phyloP scores from a whole-genome alignment of 2,888 invertebrate genomes.

The Bombylius major region DNA sequence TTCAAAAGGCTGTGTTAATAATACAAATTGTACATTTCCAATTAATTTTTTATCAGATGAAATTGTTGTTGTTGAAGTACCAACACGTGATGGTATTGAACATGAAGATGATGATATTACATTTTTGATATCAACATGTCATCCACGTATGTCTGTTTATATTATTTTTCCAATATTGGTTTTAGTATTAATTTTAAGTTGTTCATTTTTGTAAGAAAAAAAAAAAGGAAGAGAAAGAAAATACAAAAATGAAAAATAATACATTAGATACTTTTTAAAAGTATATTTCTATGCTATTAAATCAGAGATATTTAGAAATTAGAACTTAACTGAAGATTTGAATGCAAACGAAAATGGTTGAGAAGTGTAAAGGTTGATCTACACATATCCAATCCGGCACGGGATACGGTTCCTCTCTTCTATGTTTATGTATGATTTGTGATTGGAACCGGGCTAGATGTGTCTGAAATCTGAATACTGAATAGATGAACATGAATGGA shows the following conservation, averaged over 20 bases:
- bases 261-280: neutral
- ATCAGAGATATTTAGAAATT: no score
- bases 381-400: no score
- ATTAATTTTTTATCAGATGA: conserved; percentile 61
- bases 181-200: conserved; percentile 59
- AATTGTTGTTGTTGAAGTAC: conserved; percentile 72
- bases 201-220: conserved; percentile 58
- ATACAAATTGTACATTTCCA: conserved; percentile 62
- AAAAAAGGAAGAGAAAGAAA: no score
- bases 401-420: no score
- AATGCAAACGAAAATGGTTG: no score
- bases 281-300: no score
- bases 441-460: no score
- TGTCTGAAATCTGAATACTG: no score
- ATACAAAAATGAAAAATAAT: neutral
- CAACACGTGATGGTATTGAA: conserved; percentile 67
- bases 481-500: no score
- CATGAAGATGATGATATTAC: conserved; percentile 61
- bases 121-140: conserved; percentile 60
- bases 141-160: conserved; percentile 67
- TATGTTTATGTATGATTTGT: no score
- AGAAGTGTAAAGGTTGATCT: no score
- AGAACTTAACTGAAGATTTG: no score
- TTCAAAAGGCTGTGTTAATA: conserved; percentile 59
- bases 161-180: conserved; percentile 68